These are phyloP conservation scores for Craseonycteris thonglongyai DNA, from an alignment of 2,113 vertebrate species.

Conservation along the genomic window DNA sequence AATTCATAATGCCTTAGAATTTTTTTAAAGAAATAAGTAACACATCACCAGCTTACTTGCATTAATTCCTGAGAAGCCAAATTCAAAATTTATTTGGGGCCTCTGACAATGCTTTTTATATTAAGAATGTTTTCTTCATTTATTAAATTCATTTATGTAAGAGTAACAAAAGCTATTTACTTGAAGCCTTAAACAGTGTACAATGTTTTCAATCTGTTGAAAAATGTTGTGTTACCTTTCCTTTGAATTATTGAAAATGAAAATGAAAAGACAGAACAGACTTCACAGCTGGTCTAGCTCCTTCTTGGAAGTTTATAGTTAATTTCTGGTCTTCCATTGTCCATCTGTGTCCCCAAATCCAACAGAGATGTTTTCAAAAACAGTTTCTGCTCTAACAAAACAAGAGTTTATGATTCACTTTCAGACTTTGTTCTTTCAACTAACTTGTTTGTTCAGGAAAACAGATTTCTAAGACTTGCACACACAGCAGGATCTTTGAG, in stretches of 20 bases:
- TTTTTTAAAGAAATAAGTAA: not conserved
- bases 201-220: not conserved
- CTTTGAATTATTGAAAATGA: constrained; percentile 4
- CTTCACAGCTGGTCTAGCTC: not conserved
- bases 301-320: not conserved
- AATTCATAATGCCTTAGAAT: not conserved
- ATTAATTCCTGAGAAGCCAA: constrained; percentile 27
- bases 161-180: constrained; percentile 61
- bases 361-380: constrained; percentile 56
- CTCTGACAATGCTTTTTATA: constrained; percentile 44
- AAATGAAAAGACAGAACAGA: not conserved
- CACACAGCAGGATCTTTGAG: constrained; percentile 61
- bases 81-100: not conserved
- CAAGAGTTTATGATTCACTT: constrained; percentile 78
- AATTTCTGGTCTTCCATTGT: constrained; percentile 33
- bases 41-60: not conserved
- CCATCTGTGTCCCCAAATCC: constrained; percentile 41
- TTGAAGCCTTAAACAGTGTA: constrained; percentile 8
- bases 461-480: constrained; percentile 58
- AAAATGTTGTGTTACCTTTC: constrained; percentile 58
- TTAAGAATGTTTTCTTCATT: constrained; percentile 25
- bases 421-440: constrained; percentile 79
- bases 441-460: constrained; percentile 76
- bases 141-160: constrained; percentile 38
- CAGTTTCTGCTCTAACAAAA: constrained; percentile 47